Percentiles rank a stretch among this genome's conserved stretches.
Conservation (phyloP, 2,113 vertebrate species). For the Oncorhynchus kisutch region DNA sequence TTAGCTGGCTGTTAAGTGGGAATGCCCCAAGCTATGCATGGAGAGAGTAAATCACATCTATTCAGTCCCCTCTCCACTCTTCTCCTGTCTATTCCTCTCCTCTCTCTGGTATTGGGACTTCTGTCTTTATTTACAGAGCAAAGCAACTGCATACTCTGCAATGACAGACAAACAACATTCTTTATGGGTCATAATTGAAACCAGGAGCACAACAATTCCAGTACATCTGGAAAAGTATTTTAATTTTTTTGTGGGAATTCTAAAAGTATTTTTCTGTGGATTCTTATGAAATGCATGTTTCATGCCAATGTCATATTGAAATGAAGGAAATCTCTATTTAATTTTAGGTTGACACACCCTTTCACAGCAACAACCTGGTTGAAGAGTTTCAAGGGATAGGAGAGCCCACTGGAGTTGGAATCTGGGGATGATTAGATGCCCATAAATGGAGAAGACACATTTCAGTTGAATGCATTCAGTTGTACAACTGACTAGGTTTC, state of each 20-base stretch:
- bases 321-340: not conserved
- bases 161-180: conserved; percentile 19
- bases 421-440: no score
- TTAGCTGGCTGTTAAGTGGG: no score
- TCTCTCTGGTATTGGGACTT: conserved; percentile 38
- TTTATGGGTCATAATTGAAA: conserved; percentile 67
- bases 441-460: no score
- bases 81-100: not conserved
- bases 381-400: no score
- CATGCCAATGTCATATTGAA: not conserved
- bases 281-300: not conserved
- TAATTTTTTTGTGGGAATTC: conserved; percentile 35
- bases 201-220: conserved; percentile 45
- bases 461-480: no score
- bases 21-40: conserved; percentile 33
- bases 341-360: no score
- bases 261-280: conserved; percentile 30
- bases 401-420: no score
- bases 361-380: no score
- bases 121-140: conserved; percentile 45
- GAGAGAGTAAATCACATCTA: conserved; percentile 52
- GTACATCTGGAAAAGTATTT: conserved; percentile 33
- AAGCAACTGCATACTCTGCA: conserved; percentile 42
- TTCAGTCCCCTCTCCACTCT: conserved; percentile 10
- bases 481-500: no score